Conservation (phyloP, 2,888 invertebrate genomes). For the Drosophila trichaetosa region DNA sequence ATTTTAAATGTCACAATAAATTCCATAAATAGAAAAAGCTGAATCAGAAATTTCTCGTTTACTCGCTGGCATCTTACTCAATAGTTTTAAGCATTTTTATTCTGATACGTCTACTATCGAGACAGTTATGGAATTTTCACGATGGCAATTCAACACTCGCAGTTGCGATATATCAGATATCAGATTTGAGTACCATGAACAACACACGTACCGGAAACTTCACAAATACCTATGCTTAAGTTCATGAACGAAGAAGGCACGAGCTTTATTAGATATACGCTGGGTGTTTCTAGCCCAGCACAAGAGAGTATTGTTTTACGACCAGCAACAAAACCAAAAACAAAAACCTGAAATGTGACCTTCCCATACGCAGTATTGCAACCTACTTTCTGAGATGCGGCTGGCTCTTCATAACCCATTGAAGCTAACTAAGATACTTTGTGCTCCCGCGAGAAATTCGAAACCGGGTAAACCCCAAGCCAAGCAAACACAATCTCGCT, state of each 20-base stretch:
- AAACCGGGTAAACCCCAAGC: conserved; percentile 20
- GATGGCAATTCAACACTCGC: neutral
- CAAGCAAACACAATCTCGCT: neutral
- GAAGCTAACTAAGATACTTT: conserved; percentile 4
- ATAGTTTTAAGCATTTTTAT: neutral
- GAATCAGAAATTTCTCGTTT: neutral
- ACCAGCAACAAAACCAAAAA: neutral
- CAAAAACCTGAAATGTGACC: neutral
- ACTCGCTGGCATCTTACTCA: neutral
- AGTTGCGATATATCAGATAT: neutral
- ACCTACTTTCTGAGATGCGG: conserved; percentile 13
- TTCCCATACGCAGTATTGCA: neutral
- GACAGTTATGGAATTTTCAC: conserved; percentile 1
- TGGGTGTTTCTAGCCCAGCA: neutral
- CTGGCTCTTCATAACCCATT: neutral
- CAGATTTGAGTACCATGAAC: conserved; percentile 1
- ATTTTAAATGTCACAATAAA: neutral
- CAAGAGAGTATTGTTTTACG: neutral
- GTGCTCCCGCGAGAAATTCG: conserved; percentile 13
- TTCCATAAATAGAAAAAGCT: neutral
- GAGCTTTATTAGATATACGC: neutral
- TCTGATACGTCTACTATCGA: neutral
- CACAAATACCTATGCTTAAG: neutral
- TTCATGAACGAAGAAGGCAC: neutral
- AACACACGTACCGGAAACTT: conserved; percentile 7